Evolutionary conservation across 2,113 vertebrate genomes (phyloP).

Genomic region (Hyaena hyaena): DNA sequence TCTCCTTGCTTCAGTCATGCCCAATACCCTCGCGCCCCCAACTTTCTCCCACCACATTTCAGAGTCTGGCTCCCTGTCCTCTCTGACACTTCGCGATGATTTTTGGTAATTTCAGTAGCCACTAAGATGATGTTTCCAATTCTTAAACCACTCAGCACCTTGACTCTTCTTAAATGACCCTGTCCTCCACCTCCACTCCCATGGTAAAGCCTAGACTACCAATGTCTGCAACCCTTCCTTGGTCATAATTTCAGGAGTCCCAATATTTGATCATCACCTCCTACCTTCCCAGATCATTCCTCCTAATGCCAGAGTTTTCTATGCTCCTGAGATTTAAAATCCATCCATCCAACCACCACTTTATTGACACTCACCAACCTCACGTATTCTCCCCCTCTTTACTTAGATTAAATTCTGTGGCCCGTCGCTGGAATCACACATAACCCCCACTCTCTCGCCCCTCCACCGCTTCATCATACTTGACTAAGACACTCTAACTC

Average conservation of each 20-base stretch:
- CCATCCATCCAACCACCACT: not conserved
- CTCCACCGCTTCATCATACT: not conserved
- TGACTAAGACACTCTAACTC: not conserved
- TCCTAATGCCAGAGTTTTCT: not conserved
- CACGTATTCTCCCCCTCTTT: not conserved
- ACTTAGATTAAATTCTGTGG: not conserved
- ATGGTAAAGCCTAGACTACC: not conserved
- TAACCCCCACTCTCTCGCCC: not conserved
- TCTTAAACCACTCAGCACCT: not conserved
- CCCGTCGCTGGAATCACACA: not conserved
- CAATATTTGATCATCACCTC: not conserved
- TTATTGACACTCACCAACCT: not conserved
- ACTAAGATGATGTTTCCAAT: not conserved
- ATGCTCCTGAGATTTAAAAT: not conserved
- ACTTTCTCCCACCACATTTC: not conserved
- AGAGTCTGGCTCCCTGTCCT: not conserved
- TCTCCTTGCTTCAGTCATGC: fast-evolving
- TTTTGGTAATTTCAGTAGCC: not conserved
- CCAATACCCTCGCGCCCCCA: fast-evolving
- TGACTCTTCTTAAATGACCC: not conserved
- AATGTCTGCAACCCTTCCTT: not conserved
- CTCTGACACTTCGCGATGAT: not conserved
- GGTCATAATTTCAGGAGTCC: not conserved
- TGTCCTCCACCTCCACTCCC: not conserved
- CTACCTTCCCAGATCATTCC: not conserved